Conservation (phyloP, 2,113 vertebrate species). For the Polyodon spathula region DNA sequence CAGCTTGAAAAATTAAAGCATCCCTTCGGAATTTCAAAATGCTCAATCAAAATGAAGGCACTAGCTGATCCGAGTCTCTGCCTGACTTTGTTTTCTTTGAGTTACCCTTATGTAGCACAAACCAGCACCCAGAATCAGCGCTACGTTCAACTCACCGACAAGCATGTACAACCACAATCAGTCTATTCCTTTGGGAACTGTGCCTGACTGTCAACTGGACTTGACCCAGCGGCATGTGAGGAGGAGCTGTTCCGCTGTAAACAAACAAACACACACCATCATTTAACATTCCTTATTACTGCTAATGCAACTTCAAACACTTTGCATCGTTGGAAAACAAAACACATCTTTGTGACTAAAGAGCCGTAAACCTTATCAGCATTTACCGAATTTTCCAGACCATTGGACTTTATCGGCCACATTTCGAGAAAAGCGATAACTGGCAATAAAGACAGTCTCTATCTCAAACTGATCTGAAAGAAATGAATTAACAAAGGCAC, state of each 20-base stretch:
- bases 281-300: neutral
- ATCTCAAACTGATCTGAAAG: neutral
- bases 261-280: slow-evolving; percentile 17
- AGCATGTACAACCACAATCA: slow-evolving; percentile 82
- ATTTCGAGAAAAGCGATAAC: neutral
- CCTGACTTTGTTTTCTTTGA: too few relatives aligned
- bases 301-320: neutral
- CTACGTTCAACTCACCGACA: slow-evolving; percentile 67
- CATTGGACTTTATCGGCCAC: neutral
- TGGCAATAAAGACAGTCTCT: neutral
- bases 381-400: neutral
- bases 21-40: too few relatives aligned
- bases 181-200: slow-evolving; percentile 87
- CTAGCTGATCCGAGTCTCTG: too few relatives aligned
- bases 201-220: slow-evolving; percentile 84
- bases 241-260: slow-evolving; percentile 73
- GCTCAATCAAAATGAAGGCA: too few relatives aligned
- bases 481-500: neutral
- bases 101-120: too few relatives aligned
- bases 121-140: too few relatives aligned
- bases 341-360: slow-evolving; percentile 2
- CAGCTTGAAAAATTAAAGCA: too few relatives aligned
- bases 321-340: too few relatives aligned
- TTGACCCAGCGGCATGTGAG: slow-evolving; percentile 76
- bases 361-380: neutral